Percentiles rank a stretch among this genome's conserved stretches.
Evolutionary conservation across 2,888 invertebrate genomes (phyloP).

Genomic region (Pemphredon lugubris): DNA sequence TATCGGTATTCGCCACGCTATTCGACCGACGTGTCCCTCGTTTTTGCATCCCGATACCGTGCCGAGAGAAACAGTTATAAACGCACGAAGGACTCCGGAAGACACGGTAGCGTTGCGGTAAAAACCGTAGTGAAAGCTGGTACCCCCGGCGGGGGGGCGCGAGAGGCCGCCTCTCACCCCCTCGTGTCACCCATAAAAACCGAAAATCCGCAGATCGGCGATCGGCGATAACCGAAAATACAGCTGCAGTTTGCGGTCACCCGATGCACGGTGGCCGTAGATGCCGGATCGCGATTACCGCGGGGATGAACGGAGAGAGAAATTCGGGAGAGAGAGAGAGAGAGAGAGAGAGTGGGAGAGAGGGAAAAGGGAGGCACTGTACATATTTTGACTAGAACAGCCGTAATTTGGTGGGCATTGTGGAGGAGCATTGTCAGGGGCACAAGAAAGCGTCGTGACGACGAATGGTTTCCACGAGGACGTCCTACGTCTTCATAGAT

Average conservation of each 20-base stretch:
- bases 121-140: constrained; percentile 55
- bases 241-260: constrained; percentile 79
- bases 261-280: constrained; percentile 68
- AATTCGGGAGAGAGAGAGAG: constrained; percentile 7
- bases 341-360: background rate
- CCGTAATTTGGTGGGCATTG: constrained; percentile 78
- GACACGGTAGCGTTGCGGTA: constrained; percentile 10
- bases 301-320: constrained; percentile 7
- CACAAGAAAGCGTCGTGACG: constrained; percentile 46
- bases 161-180: constrained; percentile 30
- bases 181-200: constrained; percentile 57
- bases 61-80: too few relatives aligned
- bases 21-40: too few relatives aligned
- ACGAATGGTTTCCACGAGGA: constrained; percentile 33
- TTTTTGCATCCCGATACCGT: too few relatives aligned
- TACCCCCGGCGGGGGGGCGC: constrained; percentile 8
- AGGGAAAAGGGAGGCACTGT: constrained; percentile 3
- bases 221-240: constrained; percentile 79
- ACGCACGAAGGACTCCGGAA: too few relatives aligned
- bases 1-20: too few relatives aligned
- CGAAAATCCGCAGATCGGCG: constrained; percentile 79
- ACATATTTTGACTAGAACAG: constrained; percentile 78
- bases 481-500: constrained; percentile 37
- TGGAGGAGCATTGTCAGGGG: constrained; percentile 67
- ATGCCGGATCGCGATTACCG: constrained; percentile 67